Evolutionary conservation across 1,140 invertebrate species (phyloP).

Genomic region (Ceratina calcarata): DNA sequence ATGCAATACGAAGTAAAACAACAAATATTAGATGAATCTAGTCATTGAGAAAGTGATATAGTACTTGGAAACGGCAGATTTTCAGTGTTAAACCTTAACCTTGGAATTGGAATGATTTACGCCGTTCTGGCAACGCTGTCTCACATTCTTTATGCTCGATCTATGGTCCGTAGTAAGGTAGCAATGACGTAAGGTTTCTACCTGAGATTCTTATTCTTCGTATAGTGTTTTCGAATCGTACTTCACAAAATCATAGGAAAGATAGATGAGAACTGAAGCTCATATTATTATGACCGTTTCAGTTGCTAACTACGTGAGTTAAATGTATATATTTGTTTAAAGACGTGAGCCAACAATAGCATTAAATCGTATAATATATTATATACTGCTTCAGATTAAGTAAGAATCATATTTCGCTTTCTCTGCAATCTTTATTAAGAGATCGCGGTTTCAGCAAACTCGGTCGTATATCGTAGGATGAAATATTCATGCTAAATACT

Average conservation of each 20-base stretch:
- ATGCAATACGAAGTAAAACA: neutral
- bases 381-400: no score
- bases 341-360: no score
- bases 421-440: no score
- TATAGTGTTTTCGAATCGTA: constrained; percentile 35
- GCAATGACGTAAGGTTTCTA: constrained; percentile 78
- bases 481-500: constrained; percentile 5
- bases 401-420: no score
- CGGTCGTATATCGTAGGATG: neutral
- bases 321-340: no score
- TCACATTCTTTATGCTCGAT: constrained; percentile 75
- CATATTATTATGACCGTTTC: neutral
- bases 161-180: constrained; percentile 62
- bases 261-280: neutral
- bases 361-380: no score
- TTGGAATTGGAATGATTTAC: constrained; percentile 63
- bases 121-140: constrained; percentile 72
- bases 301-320: neutral
- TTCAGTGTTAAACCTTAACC: constrained; percentile 41
- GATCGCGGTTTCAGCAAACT: neutral
- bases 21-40: neutral
- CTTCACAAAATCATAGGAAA: neutral
- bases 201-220: constrained; percentile 75
- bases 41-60: neutral
- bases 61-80: neutral